Conservation (phyloP, 2,888 invertebrate species). For the Abrostola tripartita region DNA sequence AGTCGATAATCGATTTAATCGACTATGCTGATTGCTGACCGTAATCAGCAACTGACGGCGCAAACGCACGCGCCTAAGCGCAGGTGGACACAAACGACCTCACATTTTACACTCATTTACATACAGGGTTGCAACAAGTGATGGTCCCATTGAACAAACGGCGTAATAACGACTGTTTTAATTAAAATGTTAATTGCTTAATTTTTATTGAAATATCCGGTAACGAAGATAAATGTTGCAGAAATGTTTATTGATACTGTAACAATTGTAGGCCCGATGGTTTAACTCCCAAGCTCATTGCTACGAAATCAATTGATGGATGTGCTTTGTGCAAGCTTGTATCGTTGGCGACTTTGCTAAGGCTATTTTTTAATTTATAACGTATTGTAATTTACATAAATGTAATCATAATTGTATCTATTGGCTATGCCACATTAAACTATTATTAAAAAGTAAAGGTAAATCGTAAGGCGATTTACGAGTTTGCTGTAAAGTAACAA, state of each 20-base stretch:
- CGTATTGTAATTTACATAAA: slow-evolving; percentile 8
- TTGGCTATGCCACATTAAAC: slow-evolving; percentile 19
- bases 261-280: no score
- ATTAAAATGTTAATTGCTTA: slow-evolving; percentile 51
- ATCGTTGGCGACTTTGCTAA: no score
- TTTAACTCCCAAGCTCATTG: no score
- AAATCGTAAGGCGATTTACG: slow-evolving; percentile 19
- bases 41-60: slow-evolving; percentile 52
- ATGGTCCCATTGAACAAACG: slow-evolving; percentile 39
- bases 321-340: no score
- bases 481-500: slow-evolving; percentile 29
- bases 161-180: slow-evolving; percentile 49
- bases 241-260: slow-evolving; percentile 16
- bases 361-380: no score
- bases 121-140: slow-evolving; percentile 48
- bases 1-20: slow-evolving; percentile 63
- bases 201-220: slow-evolving; percentile 48
- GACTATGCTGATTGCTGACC: slow-evolving; percentile 52
- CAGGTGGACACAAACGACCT: slow-evolving; percentile 60
- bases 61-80: slow-evolving; percentile 44
- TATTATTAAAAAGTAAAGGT: slow-evolving; percentile 32
- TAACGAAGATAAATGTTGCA: slow-evolving; percentile 22
- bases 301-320: no score
- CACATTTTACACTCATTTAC: slow-evolving; percentile 54
- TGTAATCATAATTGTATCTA: background rate